phyloP scores from a whole-genome alignment of 2,888 invertebrate species.

The Watsonalla cultraria region DNA sequence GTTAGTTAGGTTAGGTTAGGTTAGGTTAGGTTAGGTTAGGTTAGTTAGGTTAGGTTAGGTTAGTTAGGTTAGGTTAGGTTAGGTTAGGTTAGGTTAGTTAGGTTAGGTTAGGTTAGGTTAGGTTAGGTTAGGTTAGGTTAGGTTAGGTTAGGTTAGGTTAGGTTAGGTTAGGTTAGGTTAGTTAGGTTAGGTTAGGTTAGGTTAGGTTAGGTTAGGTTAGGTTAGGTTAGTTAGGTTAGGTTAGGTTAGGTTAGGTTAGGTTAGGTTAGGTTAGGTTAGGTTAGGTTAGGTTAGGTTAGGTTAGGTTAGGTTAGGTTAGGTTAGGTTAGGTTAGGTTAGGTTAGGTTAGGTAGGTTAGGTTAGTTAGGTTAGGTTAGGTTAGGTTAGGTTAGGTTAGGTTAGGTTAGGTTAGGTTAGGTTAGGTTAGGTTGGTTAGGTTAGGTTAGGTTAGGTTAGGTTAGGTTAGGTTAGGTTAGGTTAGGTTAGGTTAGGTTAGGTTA shows the following conservation, averaged over 20 bases:
- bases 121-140: constrained; percentile 24
- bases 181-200: constrained; percentile 22
- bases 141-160: constrained; percentile 20
- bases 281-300: constrained; percentile 26
- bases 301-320: constrained; percentile 25
- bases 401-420: constrained; percentile 23
- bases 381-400: constrained; percentile 22
- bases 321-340: constrained; percentile 25
- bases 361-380: constrained; percentile 22
- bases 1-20: constrained; percentile 20
- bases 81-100: constrained; percentile 24
- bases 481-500: constrained; percentile 8
- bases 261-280: constrained; percentile 25
- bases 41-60: constrained; percentile 21
- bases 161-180: constrained; percentile 23
- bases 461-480: constrained; percentile 11
- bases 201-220: constrained; percentile 21
- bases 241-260: constrained; percentile 23
- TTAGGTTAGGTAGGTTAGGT: constrained; percentile 22
- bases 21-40: constrained; percentile 23
- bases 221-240: constrained; percentile 21
- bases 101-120: constrained; percentile 24
- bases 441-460: constrained; percentile 16
- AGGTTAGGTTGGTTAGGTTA: constrained; percentile 10
- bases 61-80: constrained; percentile 21